phyloP scores from a whole-genome alignment of 2,113 vertebrate species.

The Rhinoderma darwinii region DNA sequence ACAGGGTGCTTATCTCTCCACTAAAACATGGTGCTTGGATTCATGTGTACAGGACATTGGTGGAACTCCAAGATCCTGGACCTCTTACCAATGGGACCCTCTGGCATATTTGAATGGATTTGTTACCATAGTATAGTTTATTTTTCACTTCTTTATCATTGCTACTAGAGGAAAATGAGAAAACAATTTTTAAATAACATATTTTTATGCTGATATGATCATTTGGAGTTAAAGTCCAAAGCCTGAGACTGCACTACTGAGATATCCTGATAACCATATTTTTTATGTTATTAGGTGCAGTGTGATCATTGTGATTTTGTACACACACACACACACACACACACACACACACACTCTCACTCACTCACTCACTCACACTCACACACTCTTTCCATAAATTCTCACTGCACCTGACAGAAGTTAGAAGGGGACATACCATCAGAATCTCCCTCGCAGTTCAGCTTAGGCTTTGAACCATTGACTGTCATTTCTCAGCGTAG shows the following conservation, averaged over 20 bases:
- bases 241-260: neutral
- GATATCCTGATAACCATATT: neutral
- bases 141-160: neutral
- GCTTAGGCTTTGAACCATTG: too few relatives aligned
- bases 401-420: neutral
- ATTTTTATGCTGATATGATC: neutral
- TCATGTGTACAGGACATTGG: neutral
- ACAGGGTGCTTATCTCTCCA: neutral
- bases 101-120: neutral
- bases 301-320: neutral
- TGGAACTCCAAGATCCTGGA: neutral
- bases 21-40: neutral
- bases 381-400: neutral
- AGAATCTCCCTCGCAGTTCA: too few relatives aligned
- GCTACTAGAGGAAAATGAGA: neutral
- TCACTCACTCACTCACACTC: too few relatives aligned
- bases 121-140: neutral
- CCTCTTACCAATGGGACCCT: neutral
- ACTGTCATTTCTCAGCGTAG: neutral
- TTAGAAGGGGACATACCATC: neutral
- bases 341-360: too few relatives aligned
- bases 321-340: too few relatives aligned
- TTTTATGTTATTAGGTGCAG: neutral
- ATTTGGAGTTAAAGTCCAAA: neutral
- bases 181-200: neutral